Evolutionary conservation across 2,888 invertebrate species (phyloP).

Genomic region (Ashinkailepas kermadecensis): DNA sequence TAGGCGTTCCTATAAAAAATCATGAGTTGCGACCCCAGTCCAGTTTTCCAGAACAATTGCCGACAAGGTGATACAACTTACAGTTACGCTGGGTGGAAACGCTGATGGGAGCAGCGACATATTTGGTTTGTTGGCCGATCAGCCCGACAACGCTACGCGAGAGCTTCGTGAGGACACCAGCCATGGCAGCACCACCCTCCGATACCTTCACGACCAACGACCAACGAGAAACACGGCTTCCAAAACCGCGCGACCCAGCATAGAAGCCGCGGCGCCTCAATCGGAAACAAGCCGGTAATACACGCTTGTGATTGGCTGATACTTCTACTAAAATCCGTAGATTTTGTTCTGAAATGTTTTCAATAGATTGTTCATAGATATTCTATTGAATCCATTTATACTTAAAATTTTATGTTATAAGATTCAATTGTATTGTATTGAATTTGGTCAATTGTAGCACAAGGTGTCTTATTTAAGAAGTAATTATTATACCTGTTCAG

Average conservation of each 20-base stretch:
- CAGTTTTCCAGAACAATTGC: too few relatives aligned
- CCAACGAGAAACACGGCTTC: neutral
- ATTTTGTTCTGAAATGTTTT: neutral
- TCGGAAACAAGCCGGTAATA: neutral
- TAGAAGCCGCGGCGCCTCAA: neutral
- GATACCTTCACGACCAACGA: too few relatives aligned
- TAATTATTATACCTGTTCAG: too few relatives aligned
- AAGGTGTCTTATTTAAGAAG: too few relatives aligned
- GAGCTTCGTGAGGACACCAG: neutral
- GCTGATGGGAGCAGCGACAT: neutral
- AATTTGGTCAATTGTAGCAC: too few relatives aligned
- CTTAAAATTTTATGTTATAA: too few relatives aligned
- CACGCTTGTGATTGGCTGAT: neutral
- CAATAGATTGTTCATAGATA: too few relatives aligned
- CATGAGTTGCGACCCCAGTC: too few relatives aligned
- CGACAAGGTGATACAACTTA: neutral
- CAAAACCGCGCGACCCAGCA: neutral
- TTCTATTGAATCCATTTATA: too few relatives aligned
- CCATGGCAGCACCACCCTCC: neutral
- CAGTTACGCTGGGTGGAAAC: neutral
- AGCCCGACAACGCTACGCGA: neutral
- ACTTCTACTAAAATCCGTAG: neutral
- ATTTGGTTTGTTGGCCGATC: neutral
- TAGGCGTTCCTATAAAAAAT: too few relatives aligned
- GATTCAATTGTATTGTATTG: too few relatives aligned